Conservation (phyloP, 2,888 invertebrate genomes). For the Deroplatys truncata region DNA sequence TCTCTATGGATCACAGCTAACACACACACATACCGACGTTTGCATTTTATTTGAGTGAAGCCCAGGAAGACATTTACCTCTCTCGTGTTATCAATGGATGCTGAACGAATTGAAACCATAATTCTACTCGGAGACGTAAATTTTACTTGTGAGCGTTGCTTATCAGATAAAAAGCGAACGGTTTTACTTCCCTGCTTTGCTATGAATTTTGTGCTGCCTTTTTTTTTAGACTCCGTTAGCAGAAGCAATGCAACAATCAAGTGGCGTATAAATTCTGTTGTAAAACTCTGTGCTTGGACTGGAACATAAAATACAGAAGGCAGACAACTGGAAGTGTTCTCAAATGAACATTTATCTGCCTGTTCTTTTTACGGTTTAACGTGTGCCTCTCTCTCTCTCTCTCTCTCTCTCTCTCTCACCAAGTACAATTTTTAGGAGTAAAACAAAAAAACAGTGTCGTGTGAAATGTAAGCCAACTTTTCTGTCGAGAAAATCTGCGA, state of each 20-base stretch:
- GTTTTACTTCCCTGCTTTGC: neutral
- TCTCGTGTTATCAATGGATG: neutral
- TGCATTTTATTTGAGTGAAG: neutral
- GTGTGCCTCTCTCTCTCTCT: neutral
- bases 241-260: neutral
- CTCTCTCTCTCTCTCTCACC: neutral
- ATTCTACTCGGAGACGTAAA: neutral
- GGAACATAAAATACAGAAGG: neutral
- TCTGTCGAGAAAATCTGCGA: no score
- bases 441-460: neutral
- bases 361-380: neutral
- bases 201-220: neutral
- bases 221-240: neutral
- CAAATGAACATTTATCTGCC: neutral
- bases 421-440: neutral
- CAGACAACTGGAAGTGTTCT: neutral
- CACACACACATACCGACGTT: neutral
- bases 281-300: neutral
- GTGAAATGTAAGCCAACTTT: neutral
- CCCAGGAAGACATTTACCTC: neutral
- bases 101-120: neutral
- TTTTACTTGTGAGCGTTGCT: neutral
- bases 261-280: neutral
- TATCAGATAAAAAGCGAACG: neutral
- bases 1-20: no score